Base-by-base conservation (phyloP, 2,888 invertebrate species). In the Nasonovia ribisnigri region DNA sequence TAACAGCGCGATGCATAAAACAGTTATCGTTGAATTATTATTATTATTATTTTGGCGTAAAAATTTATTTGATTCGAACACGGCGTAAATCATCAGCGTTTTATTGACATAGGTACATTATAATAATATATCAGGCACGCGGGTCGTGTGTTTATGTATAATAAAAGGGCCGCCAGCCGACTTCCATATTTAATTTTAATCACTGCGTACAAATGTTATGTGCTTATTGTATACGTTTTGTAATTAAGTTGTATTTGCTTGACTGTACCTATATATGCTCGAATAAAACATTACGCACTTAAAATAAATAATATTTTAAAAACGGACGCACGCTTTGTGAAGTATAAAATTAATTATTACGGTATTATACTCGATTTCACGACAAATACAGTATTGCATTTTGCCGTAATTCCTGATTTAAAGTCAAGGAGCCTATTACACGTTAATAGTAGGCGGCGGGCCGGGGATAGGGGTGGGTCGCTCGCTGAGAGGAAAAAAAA, bases 41-140 rank as follows among this genome's bases (percentile, higher is more conserved):
- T 89, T 89, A 57, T 57, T 54, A 77, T 87, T 87, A 46, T 77
- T 60, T 90, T 60, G 60, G 46, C 89, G 60, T 90, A 90, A 90
- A 89, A 43, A 67, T 60, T 1, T 67, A 60, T 60, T 60, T 8
- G 29, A 60, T 89, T 60, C 43, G 42, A 43, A 60, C 43, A 1
- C 60, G 20, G 43, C 43, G 89, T 89, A 89, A 60, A 89, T 89
- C 89, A 89, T 60, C 89, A 42, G 57, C 24, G 8, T 88, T 88
- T 57, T 42, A 88, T 88, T 54, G 54, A 20, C 54, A 42, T 13
- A 13, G 10, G 54, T 29, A 51, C 51, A 57, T 42, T 88, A 26
- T 88, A 36, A 26, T 43, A 84, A 84, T 84, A 43, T 13, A 84
- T 84, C 84, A 84, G 43, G 11, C 26, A 26, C 24, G 36, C 10